These are phyloP conservation scores for Tetranychus urticae DNA, from an alignment of 1,140 invertebrate species.

Conservation along the genomic window DNA sequence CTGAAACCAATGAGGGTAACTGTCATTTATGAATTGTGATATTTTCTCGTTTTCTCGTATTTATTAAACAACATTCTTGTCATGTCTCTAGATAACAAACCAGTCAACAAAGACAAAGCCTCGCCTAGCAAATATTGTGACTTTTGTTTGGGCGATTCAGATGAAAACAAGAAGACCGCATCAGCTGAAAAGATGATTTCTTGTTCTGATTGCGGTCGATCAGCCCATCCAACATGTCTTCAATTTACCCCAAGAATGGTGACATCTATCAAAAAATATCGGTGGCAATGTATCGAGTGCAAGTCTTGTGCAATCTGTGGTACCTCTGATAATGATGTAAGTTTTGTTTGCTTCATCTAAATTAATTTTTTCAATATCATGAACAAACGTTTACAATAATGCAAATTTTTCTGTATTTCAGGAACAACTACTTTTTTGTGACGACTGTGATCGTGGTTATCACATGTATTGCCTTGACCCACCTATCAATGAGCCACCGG, in stretches of 20 bases:
- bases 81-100: no score
- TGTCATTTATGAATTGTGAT: not conserved
- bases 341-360: slow-evolving; percentile 20
- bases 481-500: slow-evolving; percentile 51
- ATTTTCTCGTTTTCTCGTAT: not conserved
- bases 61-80: no score
- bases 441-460: slow-evolving; percentile 97
- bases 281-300: slow-evolving; percentile 99
- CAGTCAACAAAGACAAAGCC: slow-evolving; percentile 19
- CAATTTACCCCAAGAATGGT: slow-evolving; percentile 98
- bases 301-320: slow-evolving; percentile 98
- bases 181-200: slow-evolving; percentile 86
- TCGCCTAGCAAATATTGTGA: slow-evolving; percentile 80
- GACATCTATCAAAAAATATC: slow-evolving; percentile 82
- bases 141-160: slow-evolving; percentile 85
- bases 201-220: slow-evolving; percentile 92
- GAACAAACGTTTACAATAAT: no score
- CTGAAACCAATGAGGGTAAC: not conserved
- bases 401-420: slow-evolving; percentile 19
- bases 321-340: slow-evolving; percentile 95
- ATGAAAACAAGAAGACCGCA: slow-evolving; percentile 87
- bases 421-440: slow-evolving; percentile 96
- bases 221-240: slow-evolving; percentile 82
- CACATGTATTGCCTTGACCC: slow-evolving; percentile 94
- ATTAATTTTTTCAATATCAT: not conserved